A percentile compares a stretch with the other conserved stretches of the same genome.
Conservation (phyloP, 2,888 invertebrate species). For the Harpalus rubripes region DNA sequence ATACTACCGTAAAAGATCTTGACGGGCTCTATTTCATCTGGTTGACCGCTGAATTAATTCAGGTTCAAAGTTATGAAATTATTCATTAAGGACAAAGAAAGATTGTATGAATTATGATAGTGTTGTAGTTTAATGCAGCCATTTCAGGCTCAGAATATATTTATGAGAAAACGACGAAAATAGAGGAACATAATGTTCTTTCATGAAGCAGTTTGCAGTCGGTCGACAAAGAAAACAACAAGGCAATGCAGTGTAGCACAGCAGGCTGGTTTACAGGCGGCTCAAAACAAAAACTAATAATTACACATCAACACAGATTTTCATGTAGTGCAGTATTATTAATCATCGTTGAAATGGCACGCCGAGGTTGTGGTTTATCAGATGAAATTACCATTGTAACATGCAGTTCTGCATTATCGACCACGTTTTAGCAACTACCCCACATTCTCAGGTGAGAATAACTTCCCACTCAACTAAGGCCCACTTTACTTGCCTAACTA, state of each 20-base stretch:
- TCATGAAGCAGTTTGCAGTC: constrained; percentile 32
- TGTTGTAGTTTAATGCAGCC: constrained; percentile 15
- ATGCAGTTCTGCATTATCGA: constrained; percentile 58
- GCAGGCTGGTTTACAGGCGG: constrained; percentile 6
- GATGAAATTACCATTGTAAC: constrained; percentile 57
- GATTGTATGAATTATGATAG: background rate
- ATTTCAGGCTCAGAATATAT: constrained; percentile 32
- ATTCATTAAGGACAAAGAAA: constrained; percentile 13
- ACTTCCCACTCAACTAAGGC: constrained; percentile 41
- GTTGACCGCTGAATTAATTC: background rate
- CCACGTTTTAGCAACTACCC: background rate
- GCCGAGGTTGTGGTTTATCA: constrained; percentile 39
- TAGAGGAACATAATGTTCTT: constrained; percentile 46
- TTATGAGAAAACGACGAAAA: constrained; percentile 39
- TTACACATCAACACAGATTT: constrained; percentile 58
- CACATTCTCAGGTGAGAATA: constrained; percentile 50
- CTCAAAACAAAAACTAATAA: constrained; percentile 46
- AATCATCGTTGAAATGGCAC: constrained; percentile 53
- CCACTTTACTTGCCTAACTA: constrained; percentile 60
- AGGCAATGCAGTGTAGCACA: constrained; percentile 14
- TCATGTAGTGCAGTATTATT: constrained; percentile 52
- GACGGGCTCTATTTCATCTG: too few relatives aligned
- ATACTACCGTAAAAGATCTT: too few relatives aligned
- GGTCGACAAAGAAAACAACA: constrained; percentile 30
- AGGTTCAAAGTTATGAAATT: constrained; percentile 1